Percentiles rank a stretch among this genome's conserved stretches.
These are phyloP conservation scores for Candidula unifasciata DNA, from an alignment of 2,888 invertebrate species.

Conservation along the genomic window DNA sequence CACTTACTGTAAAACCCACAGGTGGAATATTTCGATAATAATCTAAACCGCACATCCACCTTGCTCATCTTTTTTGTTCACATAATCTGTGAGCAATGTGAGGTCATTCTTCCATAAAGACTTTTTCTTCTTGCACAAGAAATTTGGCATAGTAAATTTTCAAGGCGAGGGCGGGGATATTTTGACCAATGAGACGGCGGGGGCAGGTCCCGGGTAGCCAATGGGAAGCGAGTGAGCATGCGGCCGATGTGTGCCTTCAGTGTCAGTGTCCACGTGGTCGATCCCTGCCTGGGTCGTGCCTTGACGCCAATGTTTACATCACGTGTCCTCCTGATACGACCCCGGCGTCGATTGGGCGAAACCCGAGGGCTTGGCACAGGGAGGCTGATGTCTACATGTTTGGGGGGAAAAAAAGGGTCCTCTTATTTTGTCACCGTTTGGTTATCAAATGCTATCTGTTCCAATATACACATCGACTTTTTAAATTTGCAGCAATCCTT, in stretches of 20 bases:
- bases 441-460: too few species aligned
- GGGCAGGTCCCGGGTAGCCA: conserved; percentile 63
- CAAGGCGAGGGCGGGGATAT: conserved; percentile 66
- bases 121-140: neutral
- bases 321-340: conserved; percentile 25
- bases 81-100: neutral
- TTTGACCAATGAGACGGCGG: conserved; percentile 65
- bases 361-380: neutral
- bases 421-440: neutral
- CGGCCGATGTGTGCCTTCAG: conserved; percentile 64
- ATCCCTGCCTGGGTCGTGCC: conserved; percentile 54
- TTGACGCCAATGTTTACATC: conserved; percentile 57
- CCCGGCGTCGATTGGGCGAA: neutral
- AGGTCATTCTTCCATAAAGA: conserved; percentile 30
- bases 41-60: neutral
- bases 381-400: neutral
- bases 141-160: conserved; percentile 49
- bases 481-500: too few species aligned
- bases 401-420: neutral
- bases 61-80: conserved; percentile 23
- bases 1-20: neutral
- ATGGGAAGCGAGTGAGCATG: conserved; percentile 63
- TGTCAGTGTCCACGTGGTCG: conserved; percentile 64
- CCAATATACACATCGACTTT: too few species aligned
- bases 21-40: neutral